These are phyloP conservation scores for Melinaea marsaeus DNA, from an alignment of 2,888 invertebrate species.

Conservation along the genomic window DNA sequence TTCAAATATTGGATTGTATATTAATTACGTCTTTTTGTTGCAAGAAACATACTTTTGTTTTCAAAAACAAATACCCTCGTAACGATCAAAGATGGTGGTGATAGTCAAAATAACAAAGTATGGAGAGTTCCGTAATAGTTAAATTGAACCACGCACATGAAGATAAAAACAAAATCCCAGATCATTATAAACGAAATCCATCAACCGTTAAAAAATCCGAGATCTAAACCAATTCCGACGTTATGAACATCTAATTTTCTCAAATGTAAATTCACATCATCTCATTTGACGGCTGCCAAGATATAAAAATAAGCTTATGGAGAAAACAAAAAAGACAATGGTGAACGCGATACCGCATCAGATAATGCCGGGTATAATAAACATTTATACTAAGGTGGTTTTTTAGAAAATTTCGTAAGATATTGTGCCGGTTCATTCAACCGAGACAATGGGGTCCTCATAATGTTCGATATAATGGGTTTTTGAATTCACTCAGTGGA, in stretches of 20 bases:
- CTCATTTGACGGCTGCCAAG: slow-evolving; percentile 35
- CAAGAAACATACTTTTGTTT: slow-evolving; percentile 2
- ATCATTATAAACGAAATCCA: slow-evolving; percentile 30
- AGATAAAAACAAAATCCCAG: slow-evolving; percentile 23
- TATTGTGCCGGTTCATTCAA: slow-evolving; percentile 72
- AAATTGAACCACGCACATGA: slow-evolving; percentile 12
- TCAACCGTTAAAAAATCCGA: slow-evolving; percentile 29
- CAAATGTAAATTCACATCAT: slow-evolving; percentile 38
- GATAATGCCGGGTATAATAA: slow-evolving; percentile 61
- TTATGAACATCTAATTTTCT: slow-evolving; percentile 35
- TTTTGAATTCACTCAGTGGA: slow-evolving; percentile 70
- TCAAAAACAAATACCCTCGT: neutral
- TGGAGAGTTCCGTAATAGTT: slow-evolving; percentile 6
- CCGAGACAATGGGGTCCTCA: slow-evolving; percentile 71
- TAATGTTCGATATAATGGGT: slow-evolving; percentile 71
- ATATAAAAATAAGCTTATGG: slow-evolving; percentile 34
- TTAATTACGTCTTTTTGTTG: slow-evolving; percentile 15
- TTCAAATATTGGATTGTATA: slow-evolving; percentile 11
- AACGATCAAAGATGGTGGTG: neutral
- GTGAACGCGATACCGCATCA: slow-evolving; percentile 49
- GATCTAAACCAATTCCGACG: slow-evolving; percentile 28
- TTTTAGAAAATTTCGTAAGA: slow-evolving; percentile 76
- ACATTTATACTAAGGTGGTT: slow-evolving; percentile 68
- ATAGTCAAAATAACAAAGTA: neutral
- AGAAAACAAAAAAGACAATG: slow-evolving; percentile 57